Evolutionary conservation across 1,140 invertebrate species (phyloP), one percentile per base, ranked within the genome.

Genomic region (Hyposmocoma kahamanoa): DNA sequence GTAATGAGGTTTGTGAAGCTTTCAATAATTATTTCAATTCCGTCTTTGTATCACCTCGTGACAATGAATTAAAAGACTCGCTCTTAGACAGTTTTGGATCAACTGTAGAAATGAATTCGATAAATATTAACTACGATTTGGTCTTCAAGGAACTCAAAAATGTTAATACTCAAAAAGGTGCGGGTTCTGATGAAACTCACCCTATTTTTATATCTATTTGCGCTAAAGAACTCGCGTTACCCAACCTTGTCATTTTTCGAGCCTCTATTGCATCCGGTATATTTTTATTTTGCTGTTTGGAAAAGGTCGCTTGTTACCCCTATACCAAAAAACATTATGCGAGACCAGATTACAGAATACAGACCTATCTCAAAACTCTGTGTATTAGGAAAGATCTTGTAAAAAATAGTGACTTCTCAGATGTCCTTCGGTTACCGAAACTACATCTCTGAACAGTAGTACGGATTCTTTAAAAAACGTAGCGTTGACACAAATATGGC

Each of bases 361-460:
- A n/a, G n/a, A n/a, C n/a, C n/a, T n/a, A n/a, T n/a, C n/a, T n/a
- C n/a, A n/a, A n/a, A n/a, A n/a, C n/a, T n/a, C n/a, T n/a, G n/a
- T n/a, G n/a, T n/a, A n/a, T 51, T 75, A 8, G 57, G 56, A 2
- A 72, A 68, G 52, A 34, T 75, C 8, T 51, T 70, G 9, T 68
- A 70, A 22, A 54, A 53, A 30, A 32, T 65, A 18, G 34, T 66
- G 0, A 49, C 47, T 5, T 11, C n/a, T n/a, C n/a, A n/a, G n/a
- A n/a, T n/a, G n/a, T n/a, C n/a, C n/a, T n/a, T n/a, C n/a, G n/a
- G n/a, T n/a, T n/a, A n/a, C n/a, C n/a, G n/a, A n/a, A n/a, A n/a
- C n/a, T n/a, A n/a, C n/a, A n/a, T n/a, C n/a, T n/a, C n/a, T n/a
- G n/a, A n/a, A n/a, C n/a, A n/a, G n/a, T n/a, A n/a, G n/a, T n/a